Percentiles rank a stretch among this genome's conserved stretches.
Evolutionary conservation across 1,140 invertebrate genomes (phyloP).

Genomic region (Zaprionus nigranus): DNA sequence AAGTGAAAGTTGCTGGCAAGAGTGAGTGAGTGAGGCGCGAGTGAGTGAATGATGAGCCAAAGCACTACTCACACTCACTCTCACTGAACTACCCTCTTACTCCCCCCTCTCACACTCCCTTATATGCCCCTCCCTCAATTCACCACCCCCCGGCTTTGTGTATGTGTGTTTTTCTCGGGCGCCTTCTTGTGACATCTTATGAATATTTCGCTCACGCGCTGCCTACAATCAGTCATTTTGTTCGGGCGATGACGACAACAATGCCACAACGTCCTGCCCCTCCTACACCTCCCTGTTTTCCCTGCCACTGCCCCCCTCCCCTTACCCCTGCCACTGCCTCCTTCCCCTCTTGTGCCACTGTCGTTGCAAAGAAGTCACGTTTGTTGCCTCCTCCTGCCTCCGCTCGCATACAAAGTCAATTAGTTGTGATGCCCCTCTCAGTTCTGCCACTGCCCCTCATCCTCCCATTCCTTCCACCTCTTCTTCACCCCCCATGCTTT

Average conservation of each 20-base stretch:
- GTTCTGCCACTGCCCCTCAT: not conserved
- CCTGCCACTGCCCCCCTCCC: not conserved
- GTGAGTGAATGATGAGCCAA: constrained; percentile 1
- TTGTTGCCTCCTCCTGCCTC: constrained; percentile 32
- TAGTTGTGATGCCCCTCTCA: constrained; percentile 67
- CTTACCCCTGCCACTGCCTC: not conserved
- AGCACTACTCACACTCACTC: not conserved
- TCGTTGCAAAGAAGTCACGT: constrained; percentile 59
- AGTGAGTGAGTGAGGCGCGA: not conserved
- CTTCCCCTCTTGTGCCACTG: not conserved
- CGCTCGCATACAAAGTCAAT: constrained; percentile 66
- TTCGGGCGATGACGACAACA: constrained; percentile 36
- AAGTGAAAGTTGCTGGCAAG: not conserved
- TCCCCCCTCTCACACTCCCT: not conserved
- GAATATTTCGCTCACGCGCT: constrained; percentile 79
- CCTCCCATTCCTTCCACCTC: not conserved
- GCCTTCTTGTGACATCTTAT: constrained; percentile 58
- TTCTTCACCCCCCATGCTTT: not conserved
- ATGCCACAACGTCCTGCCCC: not conserved
- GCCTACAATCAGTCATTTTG: constrained; percentile 78
- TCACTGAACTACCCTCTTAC: not conserved
- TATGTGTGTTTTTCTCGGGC: constrained; percentile 6
- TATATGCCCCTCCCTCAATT: not conserved
- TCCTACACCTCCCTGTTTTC: not conserved
- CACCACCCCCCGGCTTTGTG: not conserved